Conservation (phyloP, 2,888 invertebrate genomes). For the Pollenia amentaria region DNA sequence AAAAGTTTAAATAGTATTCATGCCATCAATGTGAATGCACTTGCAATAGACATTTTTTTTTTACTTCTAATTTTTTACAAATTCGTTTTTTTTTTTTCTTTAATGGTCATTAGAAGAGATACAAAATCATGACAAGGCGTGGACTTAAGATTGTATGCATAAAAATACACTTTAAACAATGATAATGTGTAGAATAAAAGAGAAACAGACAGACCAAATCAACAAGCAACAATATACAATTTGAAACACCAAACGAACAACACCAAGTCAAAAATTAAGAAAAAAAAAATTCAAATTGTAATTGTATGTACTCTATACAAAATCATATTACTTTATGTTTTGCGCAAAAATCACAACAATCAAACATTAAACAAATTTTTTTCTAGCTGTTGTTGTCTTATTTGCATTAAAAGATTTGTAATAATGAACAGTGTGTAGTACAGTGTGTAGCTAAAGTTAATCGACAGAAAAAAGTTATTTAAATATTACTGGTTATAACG, state of each 20-base stretch:
- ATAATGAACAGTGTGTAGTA: neutral
- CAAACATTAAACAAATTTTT: constrained; percentile 17
- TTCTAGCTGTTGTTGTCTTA: constrained; percentile 4
- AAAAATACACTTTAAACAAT: neutral
- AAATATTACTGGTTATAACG: neutral
- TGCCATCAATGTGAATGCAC: constrained; percentile 34
- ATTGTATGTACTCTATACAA: constrained; percentile 62
- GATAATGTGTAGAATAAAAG: neutral
- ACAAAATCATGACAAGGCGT: constrained; percentile 69
- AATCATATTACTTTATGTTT: constrained; percentile 67
- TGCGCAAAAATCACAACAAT: constrained; percentile 9
- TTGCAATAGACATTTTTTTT: constrained; percentile 39
- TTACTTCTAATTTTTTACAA: neutral
- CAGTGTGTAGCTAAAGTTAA: constrained; percentile 18
- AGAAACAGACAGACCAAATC: constrained; percentile 19
- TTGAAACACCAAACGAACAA: constrained; percentile 10
- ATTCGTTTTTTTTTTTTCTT: constrained; percentile 8
- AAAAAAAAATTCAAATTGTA: constrained; percentile 55
- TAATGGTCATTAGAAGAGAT: constrained; percentile 40
- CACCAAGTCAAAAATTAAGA: constrained; percentile 13
- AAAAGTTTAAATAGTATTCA: neutral
- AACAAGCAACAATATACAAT: constrained; percentile 26
- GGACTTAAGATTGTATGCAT: constrained; percentile 51
- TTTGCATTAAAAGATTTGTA: constrained; percentile 45
- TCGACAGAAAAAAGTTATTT: neutral